These are phyloP conservation scores for Ochropleura plecta DNA, from an alignment of 2,888 invertebrate genomes.

Conservation along the genomic window DNA sequence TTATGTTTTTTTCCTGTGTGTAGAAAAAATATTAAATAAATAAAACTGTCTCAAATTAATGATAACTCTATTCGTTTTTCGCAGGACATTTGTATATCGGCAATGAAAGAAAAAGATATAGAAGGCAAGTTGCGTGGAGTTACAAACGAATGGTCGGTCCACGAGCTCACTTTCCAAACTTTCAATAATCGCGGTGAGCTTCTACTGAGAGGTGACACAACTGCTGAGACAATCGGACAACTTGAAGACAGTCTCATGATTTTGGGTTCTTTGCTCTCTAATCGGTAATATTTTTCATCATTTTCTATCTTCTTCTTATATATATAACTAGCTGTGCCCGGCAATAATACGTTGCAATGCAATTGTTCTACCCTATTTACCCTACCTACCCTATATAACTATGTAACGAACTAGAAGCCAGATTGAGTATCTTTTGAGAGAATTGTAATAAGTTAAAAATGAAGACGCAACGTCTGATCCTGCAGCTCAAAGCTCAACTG, in stretches of 20 bases:
- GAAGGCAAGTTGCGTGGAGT: constrained; percentile 98
- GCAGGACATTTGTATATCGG: constrained; percentile 98
- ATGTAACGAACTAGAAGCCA: constrained; percentile 82
- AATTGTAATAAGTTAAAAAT: constrained; percentile 85
- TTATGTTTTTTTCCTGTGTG: too few relatives aligned
- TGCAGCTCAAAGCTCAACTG: constrained; percentile 77
- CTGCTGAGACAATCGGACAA: constrained; percentile 98
- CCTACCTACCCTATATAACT: constrained; percentile 74
- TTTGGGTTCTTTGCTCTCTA: constrained; percentile 97
- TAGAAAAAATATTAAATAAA: too few relatives aligned
- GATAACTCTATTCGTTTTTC: neutral
- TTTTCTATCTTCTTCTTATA: too few relatives aligned
- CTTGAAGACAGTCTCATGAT: constrained; percentile 99
- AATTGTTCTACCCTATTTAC: too few relatives aligned
- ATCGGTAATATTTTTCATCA: constrained; percentile 90
- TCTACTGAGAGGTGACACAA: constrained; percentile 97
- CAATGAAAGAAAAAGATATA: constrained; percentile 99
- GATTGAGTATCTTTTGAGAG: constrained; percentile 77
- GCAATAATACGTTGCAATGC: too few relatives aligned
- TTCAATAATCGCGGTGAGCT: constrained; percentile 99
- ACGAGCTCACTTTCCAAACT: constrained; percentile 97
- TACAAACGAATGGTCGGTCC: constrained; percentile 98
- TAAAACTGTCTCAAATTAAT: neutral
- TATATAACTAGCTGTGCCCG: too few relatives aligned
- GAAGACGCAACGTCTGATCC: constrained; percentile 80